Conservation (phyloP, 2,113 vertebrate genomes). For the Gadus macrocephalus region DNA sequence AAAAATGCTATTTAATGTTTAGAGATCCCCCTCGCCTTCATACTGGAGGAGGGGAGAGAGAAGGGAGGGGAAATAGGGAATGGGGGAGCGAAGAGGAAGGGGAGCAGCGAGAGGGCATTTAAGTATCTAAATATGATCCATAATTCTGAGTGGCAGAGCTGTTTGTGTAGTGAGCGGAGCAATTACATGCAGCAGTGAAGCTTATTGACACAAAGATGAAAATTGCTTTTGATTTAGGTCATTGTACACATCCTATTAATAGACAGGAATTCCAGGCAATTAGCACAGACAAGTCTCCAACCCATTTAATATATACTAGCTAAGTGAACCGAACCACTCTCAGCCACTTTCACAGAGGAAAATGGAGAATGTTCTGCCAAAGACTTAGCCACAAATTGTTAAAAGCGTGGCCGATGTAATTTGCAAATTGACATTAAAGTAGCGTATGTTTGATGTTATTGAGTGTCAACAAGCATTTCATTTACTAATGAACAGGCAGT, state of each 20-base stretch:
- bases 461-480: not conserved
- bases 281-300: constrained; percentile 14
- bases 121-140: not conserved
- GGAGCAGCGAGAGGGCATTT: not conserved
- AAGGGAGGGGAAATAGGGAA: no score
- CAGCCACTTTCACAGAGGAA: constrained; percentile 9
- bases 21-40: no score
- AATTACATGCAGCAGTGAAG: constrained; percentile 6
- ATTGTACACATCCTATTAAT: constrained; percentile 19
- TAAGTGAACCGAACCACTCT: constrained; percentile 9
- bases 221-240: constrained; percentile 20
- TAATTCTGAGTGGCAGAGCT: not conserved
- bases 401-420: not conserved
- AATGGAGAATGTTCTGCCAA: constrained; percentile 1
- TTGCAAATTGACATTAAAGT: not conserved
- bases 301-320: constrained; percentile 9
- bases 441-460: not conserved
- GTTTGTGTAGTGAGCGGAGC: not conserved
- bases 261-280: constrained; percentile 20
- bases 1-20: no score
- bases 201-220: not conserved
- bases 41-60: constrained; percentile 6
- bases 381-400: not conserved
- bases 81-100: not conserved
- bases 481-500: no score